Conservation (phyloP, 2,888 invertebrate genomes). For the Mimumesa dahlbomi region DNA sequence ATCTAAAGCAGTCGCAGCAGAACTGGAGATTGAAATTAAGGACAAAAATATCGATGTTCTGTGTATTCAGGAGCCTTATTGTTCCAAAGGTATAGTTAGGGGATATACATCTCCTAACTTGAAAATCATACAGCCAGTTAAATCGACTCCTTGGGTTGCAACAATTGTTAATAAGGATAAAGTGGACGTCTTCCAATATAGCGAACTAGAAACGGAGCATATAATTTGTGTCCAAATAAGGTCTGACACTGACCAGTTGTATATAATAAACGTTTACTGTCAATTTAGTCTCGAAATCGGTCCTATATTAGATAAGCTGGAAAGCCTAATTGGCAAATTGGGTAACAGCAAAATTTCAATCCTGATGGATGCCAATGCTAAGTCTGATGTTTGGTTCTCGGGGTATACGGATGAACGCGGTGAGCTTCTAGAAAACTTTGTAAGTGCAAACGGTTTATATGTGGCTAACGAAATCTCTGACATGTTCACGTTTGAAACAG, state of each 20-base stretch:
- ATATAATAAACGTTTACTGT: not conserved
- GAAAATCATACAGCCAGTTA: too few species aligned
- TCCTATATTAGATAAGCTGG: not conserved
- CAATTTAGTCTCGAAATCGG: not conserved
- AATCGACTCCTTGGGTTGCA: too few species aligned
- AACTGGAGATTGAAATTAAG: too few species aligned
- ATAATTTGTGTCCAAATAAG: too few species aligned
- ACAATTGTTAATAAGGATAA: too few species aligned
- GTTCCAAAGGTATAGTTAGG: too few species aligned
- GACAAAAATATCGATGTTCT: too few species aligned
- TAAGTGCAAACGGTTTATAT: not conserved
- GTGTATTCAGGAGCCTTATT: too few species aligned
- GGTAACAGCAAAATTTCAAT: not conserved
- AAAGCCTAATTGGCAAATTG: not conserved
- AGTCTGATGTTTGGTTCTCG: not conserved
- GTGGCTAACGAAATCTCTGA: not conserved
- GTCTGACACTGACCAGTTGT: not conserved
- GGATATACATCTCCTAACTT: not conserved
- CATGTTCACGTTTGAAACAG: not conserved
- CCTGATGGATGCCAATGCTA: not conserved
- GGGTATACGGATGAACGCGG: not conserved
- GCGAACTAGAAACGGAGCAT: too few species aligned
- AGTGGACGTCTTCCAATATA: too few species aligned
- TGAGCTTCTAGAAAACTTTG: constrained; percentile 1
- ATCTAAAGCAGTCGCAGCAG: too few species aligned